Percentiles rank a stretch among this genome's conserved stretches.
These are phyloP conservation scores for Sorex maritimensis DNA, from an alignment of 2,797 vertebrate species.

Conservation along the genomic window DNA sequence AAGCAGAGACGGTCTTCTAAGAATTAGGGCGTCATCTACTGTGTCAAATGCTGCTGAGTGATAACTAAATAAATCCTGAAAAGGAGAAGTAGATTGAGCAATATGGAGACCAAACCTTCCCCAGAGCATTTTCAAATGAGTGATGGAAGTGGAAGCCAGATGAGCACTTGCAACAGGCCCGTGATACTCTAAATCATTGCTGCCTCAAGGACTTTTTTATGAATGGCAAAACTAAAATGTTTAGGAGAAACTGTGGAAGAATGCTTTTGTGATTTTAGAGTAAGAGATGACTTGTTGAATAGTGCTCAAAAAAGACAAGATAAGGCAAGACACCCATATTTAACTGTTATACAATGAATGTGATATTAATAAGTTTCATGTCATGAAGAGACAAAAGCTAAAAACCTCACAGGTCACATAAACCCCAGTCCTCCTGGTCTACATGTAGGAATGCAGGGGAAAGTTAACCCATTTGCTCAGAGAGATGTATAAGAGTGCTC, in stretches of 20 bases:
- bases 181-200: not conserved
- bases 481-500: not conserved
- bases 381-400: slow-evolving; percentile 19
- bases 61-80: not conserved
- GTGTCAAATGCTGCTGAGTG: not conserved
- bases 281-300: not conserved
- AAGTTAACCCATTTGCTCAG: not conserved
- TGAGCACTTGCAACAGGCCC: not conserved
- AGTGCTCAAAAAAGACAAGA: slow-evolving; percentile 26
- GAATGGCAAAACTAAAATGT: slow-evolving; percentile 21
- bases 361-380: slow-evolving; percentile 10
- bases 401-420: not conserved
- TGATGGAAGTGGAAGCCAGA: not conserved
- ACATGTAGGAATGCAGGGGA: not conserved
- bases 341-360: not conserved
- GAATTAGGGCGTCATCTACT: not conserved
- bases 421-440: not conserved
- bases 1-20: not conserved
- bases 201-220: not conserved
- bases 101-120: not conserved
- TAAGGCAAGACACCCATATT: not conserved
- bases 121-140: not conserved
- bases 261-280: slow-evolving; percentile 48
- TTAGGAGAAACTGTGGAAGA: slow-evolving; percentile 19
- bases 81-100: not conserved